phyloP scores from a whole-genome alignment of 2,888 invertebrate genomes.

The Bursaphelenchus okinawaensis region DNA sequence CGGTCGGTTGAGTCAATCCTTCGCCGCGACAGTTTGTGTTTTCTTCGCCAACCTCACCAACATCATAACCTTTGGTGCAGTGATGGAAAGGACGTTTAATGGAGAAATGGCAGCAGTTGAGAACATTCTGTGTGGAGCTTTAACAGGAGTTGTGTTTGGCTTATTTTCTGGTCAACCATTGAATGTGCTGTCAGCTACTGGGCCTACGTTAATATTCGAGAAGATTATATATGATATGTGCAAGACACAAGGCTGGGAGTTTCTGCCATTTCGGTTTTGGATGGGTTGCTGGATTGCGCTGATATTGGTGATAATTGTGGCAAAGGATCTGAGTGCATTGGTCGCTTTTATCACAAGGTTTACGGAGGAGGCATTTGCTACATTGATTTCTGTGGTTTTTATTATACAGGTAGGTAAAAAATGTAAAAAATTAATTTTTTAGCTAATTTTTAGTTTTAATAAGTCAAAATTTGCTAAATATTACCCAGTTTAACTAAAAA shows the following conservation, averaged over 20 bases:
- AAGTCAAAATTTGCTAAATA: background rate
- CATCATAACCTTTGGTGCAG: conserved; percentile 60
- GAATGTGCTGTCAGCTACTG: conserved; percentile 56
- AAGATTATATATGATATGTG: conserved; percentile 59
- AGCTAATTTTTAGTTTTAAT: no score
- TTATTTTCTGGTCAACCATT: conserved; percentile 59
- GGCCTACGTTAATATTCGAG: conserved; percentile 55
- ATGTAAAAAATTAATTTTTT: no score
- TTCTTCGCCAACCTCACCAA: conserved; percentile 60
- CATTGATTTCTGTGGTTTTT: conserved; percentile 92
- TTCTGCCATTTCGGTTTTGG: conserved; percentile 90
- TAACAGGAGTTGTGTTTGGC: conserved; percentile 51
- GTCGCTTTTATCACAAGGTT: conserved; percentile 83
- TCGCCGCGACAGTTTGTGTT: conserved; percentile 58
- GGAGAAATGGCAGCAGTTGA: conserved; percentile 58
- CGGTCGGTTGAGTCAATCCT: conserved; percentile 57
- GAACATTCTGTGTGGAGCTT: conserved; percentile 51
- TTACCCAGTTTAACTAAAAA: no score
- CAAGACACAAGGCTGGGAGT: conserved; percentile 68
- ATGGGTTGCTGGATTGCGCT: conserved; percentile 85
- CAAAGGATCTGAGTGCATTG: conserved; percentile 86
- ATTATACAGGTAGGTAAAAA: conserved; percentile 66
- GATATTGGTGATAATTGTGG: conserved; percentile 79
- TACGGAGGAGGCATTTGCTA: conserved; percentile 73
- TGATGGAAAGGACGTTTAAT: conserved; percentile 59